Evolutionary conservation across 92 coral and sea anemone genomes (phyloP), one percentile per base, ranked within the genome.

Genomic region (Epizoanthus fatuus): DNA sequence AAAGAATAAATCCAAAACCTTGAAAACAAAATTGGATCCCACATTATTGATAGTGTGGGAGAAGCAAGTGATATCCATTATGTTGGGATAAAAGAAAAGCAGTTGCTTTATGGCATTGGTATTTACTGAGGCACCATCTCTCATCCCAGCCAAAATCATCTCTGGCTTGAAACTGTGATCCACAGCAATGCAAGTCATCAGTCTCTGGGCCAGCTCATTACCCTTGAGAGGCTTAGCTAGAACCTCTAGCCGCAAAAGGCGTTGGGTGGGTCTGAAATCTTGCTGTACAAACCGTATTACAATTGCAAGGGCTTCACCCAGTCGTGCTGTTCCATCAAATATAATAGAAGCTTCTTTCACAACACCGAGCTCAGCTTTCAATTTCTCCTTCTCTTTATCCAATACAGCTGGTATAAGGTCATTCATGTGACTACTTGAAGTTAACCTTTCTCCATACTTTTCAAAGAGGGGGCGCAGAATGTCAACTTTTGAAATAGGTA

Each of bases 401-500:
- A 81, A 81, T 9, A 81, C 86, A 45, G 20, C 86, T 9, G 91
- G 91, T 44, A 87, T 81, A 72, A 71, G 87, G 65, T 87, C 91
- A 81, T 83, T 87, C 85, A 88, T 83, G 74, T 88, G 91, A 63
- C 79, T 81, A 72, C 87, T 73, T 72, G 74, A 63, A 70, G 87
- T 81, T 66, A 88, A 64, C 81, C 93, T 59, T 78, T 84, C 53
- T 58, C 88, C 88, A 84, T 84, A 74, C 79, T 84, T 84, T 79
- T 84, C 82, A 2, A 84, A 79, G 62, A 84, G 79, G 72, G 83
- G 88, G 69, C 83, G 88, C 82, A 84, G 8, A 55, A 69, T 54
- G 62, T 84, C 70, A 63, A 84, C 56, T 84, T 72, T 84, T 22
- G 81, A 84, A 70, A 84, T 64, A 55, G 87, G 67, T 45, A 84